Conservation (phyloP, 2,113 vertebrate genomes). For the Tor tambroides region DNA sequence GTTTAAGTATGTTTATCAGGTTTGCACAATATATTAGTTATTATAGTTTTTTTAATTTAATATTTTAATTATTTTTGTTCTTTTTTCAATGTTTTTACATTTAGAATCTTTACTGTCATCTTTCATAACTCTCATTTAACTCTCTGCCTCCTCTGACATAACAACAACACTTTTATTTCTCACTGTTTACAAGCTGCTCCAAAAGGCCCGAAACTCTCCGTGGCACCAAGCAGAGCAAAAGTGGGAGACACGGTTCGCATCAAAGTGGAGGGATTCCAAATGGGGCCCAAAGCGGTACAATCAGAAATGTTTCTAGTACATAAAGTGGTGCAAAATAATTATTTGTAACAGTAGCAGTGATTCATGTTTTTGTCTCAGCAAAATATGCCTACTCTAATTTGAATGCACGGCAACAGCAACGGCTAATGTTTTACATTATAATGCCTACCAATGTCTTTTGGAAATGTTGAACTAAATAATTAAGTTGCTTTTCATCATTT, state of each 20-base stretch:
- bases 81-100: neutral
- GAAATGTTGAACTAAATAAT: neutral
- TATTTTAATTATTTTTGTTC: too few species aligned
- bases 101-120: neutral
- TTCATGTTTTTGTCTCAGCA: neutral
- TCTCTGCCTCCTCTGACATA: neutral
- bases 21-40: too few species aligned
- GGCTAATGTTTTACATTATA: neutral
- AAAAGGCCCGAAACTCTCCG: constrained; percentile 86
- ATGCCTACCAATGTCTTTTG: neutral
- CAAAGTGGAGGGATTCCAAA: constrained; percentile 88
- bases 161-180: neutral
- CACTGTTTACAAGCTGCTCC: constrained; percentile 80
- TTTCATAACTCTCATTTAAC: too few species aligned
- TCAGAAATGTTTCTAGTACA: constrained; percentile 16
- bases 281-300: constrained; percentile 67
- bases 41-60: too few species aligned
- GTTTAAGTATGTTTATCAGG: too few species aligned
- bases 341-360: neutral
- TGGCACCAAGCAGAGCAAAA: constrained; percentile 83
- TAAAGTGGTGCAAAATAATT: constrained; percentile 13
- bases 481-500: neutral
- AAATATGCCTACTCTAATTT: neutral
- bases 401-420: neutral
- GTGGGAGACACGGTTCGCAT: constrained; percentile 92